Evolutionary conservation across 2,113 vertebrate genomes (phyloP).

Genomic region (Motacilla alba): DNA sequence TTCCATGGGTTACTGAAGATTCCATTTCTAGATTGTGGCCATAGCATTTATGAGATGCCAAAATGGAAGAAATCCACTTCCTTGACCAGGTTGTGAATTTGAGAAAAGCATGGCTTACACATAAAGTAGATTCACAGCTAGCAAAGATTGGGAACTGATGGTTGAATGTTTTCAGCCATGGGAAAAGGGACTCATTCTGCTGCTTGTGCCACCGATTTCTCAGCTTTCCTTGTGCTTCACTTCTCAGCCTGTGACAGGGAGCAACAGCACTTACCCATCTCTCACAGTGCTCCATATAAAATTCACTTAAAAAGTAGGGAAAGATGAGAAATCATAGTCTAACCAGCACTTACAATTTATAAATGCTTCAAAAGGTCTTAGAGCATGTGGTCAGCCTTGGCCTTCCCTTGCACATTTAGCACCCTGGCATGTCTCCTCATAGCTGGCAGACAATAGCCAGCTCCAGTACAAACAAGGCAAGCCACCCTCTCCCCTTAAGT

Average conservation of each 20-base stretch:
- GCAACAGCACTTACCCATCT: neutral
- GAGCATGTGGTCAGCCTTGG: neutral
- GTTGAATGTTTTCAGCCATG: neutral
- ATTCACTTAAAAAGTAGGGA: neutral
- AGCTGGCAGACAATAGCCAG: neutral
- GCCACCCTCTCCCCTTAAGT: neutral
- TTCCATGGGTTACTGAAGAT: neutral
- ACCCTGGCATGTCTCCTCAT: neutral
- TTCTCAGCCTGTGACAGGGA: fast-evolving
- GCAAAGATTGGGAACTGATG: neutral
- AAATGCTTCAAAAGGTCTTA: neutral
- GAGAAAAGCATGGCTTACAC: neutral
- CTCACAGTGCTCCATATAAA: neutral
- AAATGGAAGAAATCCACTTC: neutral
- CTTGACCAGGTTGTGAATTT: neutral
- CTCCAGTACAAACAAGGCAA: neutral
- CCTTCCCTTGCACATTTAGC: neutral
- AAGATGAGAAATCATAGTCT: neutral
- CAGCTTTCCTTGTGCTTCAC: neutral
- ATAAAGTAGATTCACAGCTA: neutral
- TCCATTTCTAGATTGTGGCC: neutral
- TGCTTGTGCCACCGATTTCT: neutral
- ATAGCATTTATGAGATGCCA: neutral
- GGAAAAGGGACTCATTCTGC: neutral
- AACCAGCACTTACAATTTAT: neutral